Base-by-base conservation (phyloP, 2,888 invertebrate species). In the Oscheius onirici region DNA sequence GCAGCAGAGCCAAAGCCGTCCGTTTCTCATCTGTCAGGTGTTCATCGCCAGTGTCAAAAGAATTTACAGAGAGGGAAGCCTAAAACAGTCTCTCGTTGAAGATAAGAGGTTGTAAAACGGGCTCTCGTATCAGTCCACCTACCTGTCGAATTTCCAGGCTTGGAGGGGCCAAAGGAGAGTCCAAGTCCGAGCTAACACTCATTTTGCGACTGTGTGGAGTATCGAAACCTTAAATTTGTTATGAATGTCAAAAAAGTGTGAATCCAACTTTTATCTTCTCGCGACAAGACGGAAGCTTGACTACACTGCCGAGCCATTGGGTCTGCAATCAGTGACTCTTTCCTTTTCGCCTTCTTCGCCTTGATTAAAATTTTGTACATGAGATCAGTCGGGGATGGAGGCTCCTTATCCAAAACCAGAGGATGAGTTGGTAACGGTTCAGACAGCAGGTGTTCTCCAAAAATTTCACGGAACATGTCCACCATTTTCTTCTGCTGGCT, bases 321-420 rank as follows among this genome's bases (percentile, higher is more conserved):
- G 8, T 34, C 34, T 3, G 34, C 34, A 34, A 8, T 34, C 34
- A 34, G 8, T 26, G 26, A 20, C 20, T 54, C 66, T 34, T 66
- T 55, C 3, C 17, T 10, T 41, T 70, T 70, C 1, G 52, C 61
- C 41, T 70, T 70, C 58, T 78, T 80, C 8, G 80, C 85, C 71
- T 85, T 85, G 26, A 85, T 76, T 17, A 85, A 60, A 28, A 85
- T 85, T 70, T 86, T 86, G 44, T 75, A 67, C 43, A 77, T 80
- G 52, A 85, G 70, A 20, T 71, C 63, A 51, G 70, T 65, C 11
- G 84, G 83, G 0, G 84, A 79, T 5, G 86, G 86, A 20, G 84
- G 75, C 10, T 55, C 65, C 3, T 76, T 74, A 11, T 78, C 78
- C 58, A 69, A 49, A n/a, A 73, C 71, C 17, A 83, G 58, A 5